Evolutionary conservation across 2,797 vertebrate genomes (phyloP).

Genomic region (Myiothlypis coronata): DNA sequence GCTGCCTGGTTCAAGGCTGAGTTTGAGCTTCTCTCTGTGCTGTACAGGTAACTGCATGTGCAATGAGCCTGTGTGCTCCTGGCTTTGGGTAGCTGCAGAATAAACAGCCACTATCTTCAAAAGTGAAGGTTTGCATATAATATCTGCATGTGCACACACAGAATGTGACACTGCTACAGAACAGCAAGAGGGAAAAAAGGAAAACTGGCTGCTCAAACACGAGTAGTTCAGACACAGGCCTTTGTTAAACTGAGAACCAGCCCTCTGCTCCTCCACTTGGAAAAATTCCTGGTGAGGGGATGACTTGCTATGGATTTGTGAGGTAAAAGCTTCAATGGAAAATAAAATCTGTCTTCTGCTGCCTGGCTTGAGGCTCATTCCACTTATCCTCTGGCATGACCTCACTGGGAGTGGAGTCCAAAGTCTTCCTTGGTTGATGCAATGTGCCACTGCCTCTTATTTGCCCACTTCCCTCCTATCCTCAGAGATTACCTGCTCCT

Average conservation of each 20-base stretch:
- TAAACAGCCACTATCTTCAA: not conserved
- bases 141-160: accelerated
- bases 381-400: not conserved
- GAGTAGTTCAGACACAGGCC: not conserved
- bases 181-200: not conserved
- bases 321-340: not conserved
- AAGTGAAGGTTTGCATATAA: not conserved
- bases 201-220: not conserved
- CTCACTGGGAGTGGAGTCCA: not conserved
- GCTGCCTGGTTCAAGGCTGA: not conserved
- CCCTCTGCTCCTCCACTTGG: not conserved
- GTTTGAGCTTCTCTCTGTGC: not conserved
- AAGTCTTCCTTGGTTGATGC: not conserved
- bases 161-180: not conserved
- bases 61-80: not conserved
- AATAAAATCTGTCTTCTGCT: slow-evolving; percentile 1
- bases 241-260: not conserved
- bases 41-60: not conserved
- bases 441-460: not conserved
- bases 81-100: not conserved
- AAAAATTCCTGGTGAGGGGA: not conserved
- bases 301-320: slow-evolving; percentile 15
- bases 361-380: not conserved
- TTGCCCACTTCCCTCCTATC: not conserved
- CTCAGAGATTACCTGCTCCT: slow-evolving; percentile 10